A percentile compares a stretch with the other conserved stretches of the same genome.
Conservation (phyloP, 1,140 invertebrate species). For the Leptopilina clavipes region DNA sequence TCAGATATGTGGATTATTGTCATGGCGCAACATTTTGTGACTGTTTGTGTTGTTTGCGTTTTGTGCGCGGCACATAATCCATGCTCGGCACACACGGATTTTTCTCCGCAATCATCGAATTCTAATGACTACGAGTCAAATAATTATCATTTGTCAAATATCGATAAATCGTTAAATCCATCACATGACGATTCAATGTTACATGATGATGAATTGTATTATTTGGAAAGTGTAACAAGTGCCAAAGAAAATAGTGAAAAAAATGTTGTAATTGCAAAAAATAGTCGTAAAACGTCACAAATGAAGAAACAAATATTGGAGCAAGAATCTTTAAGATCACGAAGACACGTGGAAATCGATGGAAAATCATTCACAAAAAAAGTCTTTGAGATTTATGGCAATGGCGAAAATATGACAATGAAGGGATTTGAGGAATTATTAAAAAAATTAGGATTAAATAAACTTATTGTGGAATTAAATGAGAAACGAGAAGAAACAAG, state of each 20-base stretch:
- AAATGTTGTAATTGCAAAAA: slow-evolving; percentile 32
- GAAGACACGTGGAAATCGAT: slow-evolving; percentile 57
- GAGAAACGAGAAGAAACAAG: neutral
- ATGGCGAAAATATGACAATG: slow-evolving; percentile 78
- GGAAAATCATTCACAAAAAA: slow-evolving; percentile 69
- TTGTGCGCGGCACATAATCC: slow-evolving; percentile 83
- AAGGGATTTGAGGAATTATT: slow-evolving; percentile 81
- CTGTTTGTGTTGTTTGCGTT: slow-evolving; percentile 86
- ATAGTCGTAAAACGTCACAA: slow-evolving; percentile 13
- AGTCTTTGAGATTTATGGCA: slow-evolving; percentile 75
- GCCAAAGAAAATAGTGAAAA: slow-evolving; percentile 48
- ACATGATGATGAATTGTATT: neutral
- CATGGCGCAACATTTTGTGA: slow-evolving; percentile 79
- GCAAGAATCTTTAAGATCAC: slow-evolving; percentile 41
- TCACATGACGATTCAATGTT: too few relatives aligned
- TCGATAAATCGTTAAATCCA: too few relatives aligned
- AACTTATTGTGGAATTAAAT: slow-evolving; percentile 68
- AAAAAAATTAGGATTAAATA: slow-evolving; percentile 77
- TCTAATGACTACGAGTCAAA: slow-evolving; percentile 35
- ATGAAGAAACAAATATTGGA: neutral
- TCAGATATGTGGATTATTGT: slow-evolving; percentile 46
- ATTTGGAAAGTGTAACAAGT: slow-evolving; percentile 56
- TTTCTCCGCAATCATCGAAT: slow-evolving; percentile 46
- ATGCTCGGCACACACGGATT: slow-evolving; percentile 79
- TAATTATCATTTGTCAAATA: too few relatives aligned